phyloP scores from a whole-genome alignment of 2,113 vertebrate genomes.

The Hyaena hyaena region DNA sequence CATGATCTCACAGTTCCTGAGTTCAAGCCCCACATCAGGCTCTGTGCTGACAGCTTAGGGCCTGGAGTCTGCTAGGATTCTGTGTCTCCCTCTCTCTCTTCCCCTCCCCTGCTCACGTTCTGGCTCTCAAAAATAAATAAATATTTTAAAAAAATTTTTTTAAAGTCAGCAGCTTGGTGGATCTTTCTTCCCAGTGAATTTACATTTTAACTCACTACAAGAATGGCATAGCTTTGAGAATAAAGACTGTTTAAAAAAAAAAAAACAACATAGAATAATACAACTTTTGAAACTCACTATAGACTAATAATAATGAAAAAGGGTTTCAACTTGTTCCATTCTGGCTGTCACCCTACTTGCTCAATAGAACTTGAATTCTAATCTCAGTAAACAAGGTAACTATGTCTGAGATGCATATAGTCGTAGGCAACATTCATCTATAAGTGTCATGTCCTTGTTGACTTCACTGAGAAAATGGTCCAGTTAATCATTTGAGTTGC shows the following conservation, averaged over 20 bases:
- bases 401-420: not conserved
- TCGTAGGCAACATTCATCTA: not conserved
- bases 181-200: not conserved
- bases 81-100: no score
- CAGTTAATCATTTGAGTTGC: not conserved
- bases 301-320: conserved; percentile 5
- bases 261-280: not conserved
- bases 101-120: no score
- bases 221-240: not conserved
- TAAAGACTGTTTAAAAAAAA: not conserved
- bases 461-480: not conserved
- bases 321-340: not conserved
- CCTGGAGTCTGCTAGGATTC: no score
- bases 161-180: not conserved
- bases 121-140: no score
- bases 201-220: not conserved
- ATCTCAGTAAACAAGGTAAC: conserved; percentile 7
- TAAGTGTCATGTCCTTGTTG: not conserved
- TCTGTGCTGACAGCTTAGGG: no score
- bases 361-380: conserved; percentile 4
- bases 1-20: no score
- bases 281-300: not conserved
- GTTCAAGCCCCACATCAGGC: no score
- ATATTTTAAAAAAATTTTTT: not conserved
- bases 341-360: not conserved